Evolutionary conservation across 2,113 vertebrate genomes (phyloP), one percentile per base, ranked within the genome.

Genomic region (Otis tarda): DNA sequence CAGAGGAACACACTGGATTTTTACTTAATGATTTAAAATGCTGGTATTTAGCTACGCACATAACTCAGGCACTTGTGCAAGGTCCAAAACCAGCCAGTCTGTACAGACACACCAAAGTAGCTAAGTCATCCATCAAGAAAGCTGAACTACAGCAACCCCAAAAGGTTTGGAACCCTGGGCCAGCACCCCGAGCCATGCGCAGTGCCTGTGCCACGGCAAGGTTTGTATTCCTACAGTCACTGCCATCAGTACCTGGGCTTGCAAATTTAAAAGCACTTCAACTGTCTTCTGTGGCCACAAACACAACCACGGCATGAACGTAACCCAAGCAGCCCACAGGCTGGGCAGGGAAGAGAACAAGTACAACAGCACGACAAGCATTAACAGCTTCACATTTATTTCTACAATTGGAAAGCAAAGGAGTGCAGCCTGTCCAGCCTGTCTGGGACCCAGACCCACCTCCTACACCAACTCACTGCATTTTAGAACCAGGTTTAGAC

Each of bases 301-400:
- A 55, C 67, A 64, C 27, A 75, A 19, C 10, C 33, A 23, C 0
- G 5, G 24, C 5, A 7, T 2, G 8, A 65, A 33, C 7, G 13
- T 1, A 75, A 4, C 4, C 5, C 15, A 41, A 56, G 41, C 19
- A 86, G 14, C 55, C 21, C 52, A 15, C 8, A 47, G 27, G 37
- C 0, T 21, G 13, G 50, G 7, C 45, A 53, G 27, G 7, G 33
- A 77, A 63, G 11, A 16, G 8, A 83, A 57, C 25, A 50, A 59
- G 70, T 9, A 37, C 7, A 55, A 13, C 28, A 27, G 1, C 0
- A 0, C 3, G 4, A 35, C 37, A 80, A 70, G 12, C 8, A 1
- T 28, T n/a, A 69, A 37, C 4, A 92, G 63, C 53, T 50, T 67
- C 52, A n/a, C 9, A 3, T 57, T 87, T 69, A 3, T 57, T 87